Conservation (phyloP, 2,113 vertebrate species). For the Zosterops pallidus region DNA sequence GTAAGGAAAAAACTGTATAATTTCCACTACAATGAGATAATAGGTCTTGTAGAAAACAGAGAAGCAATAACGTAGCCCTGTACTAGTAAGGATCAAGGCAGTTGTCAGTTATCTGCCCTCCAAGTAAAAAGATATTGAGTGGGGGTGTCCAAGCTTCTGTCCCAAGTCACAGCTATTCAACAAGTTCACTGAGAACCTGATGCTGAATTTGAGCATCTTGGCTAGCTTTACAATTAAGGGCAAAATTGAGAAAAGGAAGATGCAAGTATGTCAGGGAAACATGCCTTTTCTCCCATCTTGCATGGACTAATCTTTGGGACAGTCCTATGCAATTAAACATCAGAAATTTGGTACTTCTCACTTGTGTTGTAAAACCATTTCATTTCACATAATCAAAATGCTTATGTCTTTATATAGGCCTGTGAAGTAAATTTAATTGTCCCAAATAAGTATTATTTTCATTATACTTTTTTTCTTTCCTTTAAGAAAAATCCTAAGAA, state of each 20-base stretch:
- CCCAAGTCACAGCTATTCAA: neutral
- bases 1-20: neutral
- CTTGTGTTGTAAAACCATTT: neutral
- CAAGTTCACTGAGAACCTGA: neutral
- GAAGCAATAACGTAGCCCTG: neutral
- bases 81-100: neutral
- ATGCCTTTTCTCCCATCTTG: neutral
- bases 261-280: neutral
- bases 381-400: neutral
- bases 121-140: neutral
- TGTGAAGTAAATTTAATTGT: neutral
- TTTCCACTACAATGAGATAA: neutral
- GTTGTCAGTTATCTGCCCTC: neutral
- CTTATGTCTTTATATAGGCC: neutral
- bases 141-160: neutral
- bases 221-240: neutral
- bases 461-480: neutral
- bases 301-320: neutral
- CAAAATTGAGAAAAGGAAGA: neutral
- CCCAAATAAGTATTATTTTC: neutral
- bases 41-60: neutral
- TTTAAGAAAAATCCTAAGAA: neutral
- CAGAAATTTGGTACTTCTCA: neutral
- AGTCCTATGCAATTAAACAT: neutral
- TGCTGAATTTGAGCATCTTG: neutral